Evolutionary conservation across 2,797 vertebrate species (phyloP).

Genomic region (Luscinia megarhynchos): DNA sequence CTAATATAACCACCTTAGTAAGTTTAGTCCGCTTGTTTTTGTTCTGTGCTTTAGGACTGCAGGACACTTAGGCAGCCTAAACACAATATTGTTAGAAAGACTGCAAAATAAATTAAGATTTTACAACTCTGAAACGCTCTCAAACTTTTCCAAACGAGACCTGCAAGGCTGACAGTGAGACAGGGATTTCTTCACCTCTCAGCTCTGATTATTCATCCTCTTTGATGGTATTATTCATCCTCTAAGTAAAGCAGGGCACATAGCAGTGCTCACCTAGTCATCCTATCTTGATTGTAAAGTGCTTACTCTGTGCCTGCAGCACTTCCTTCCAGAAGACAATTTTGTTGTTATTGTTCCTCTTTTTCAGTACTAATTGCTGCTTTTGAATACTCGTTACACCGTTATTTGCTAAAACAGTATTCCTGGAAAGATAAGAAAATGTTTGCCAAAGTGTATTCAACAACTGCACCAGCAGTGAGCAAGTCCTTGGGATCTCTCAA

Average conservation of each 20-base stretch:
- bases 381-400: neutral
- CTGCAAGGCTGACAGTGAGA: neutral
- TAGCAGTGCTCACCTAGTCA: neutral
- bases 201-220: neutral
- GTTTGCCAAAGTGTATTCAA: neutral
- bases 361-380: neutral
- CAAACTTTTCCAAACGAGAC: neutral
- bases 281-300: neutral
- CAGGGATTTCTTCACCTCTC: neutral
- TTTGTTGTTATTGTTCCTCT: neutral
- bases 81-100: neutral
- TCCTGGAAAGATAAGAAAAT: neutral
- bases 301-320: neutral
- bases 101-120: neutral
- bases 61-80: neutral
- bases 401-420: neutral
- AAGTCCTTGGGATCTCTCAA: neutral
- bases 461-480: neutral
- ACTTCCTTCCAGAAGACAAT: neutral
- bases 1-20: neutral
- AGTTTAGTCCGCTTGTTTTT: neutral
- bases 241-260: neutral
- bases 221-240: neutral
- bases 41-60: neutral
- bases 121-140: neutral